Evolutionary conservation across 1,140 invertebrate species (phyloP), one percentile per base, ranked within the genome.

Genomic region (Eulimnadia texana): DNA sequence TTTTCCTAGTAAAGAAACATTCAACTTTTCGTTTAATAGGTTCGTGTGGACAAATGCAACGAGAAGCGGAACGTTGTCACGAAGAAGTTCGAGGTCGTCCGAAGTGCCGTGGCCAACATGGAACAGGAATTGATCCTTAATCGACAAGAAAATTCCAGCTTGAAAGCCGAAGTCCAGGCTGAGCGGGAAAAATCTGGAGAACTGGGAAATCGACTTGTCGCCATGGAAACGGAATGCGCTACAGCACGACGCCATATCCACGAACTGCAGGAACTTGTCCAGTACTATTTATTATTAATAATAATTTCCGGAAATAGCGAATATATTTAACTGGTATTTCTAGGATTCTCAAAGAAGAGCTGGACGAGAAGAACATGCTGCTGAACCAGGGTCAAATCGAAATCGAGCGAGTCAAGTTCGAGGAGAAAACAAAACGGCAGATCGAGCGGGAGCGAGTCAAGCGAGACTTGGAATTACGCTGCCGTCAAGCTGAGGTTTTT

Each of bases 61-160:
- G 82, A 65, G 77, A 79, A 50, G 79, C 86, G 60, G 73, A 22
- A 20, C 28, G 49, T 24, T 13, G 6, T 61, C 3, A 16, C 69
- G 80, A 82, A 65, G 77, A 79, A 50, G 79, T 86, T 60, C 74
- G 28, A 28, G n/a, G 49, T 24, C 16, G 13, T 61, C 3, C 58
- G 82, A 28, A 79, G 78, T 63, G 77, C 63, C 68, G 13, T 88
- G 16, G 70, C 84, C 56, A 74, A 78, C n/a, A 68, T 83, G 50
- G 82, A 87, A 64, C 80, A 83, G 64, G 84, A 86, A 63, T 79
- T 80, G 60, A 68, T 82, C 16, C 75, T 78, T 63, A 72, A 83
- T 1, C 77, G 77, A 66, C 79, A 80, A 60, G 84, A 88, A 70
- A 80, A 82, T 67, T 73, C 74, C 3, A 78, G 79, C 10, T 65